Evolutionary conservation across 2,797 vertebrate genomes (phyloP).

Genomic region (Discoglossus pictus): DNA sequence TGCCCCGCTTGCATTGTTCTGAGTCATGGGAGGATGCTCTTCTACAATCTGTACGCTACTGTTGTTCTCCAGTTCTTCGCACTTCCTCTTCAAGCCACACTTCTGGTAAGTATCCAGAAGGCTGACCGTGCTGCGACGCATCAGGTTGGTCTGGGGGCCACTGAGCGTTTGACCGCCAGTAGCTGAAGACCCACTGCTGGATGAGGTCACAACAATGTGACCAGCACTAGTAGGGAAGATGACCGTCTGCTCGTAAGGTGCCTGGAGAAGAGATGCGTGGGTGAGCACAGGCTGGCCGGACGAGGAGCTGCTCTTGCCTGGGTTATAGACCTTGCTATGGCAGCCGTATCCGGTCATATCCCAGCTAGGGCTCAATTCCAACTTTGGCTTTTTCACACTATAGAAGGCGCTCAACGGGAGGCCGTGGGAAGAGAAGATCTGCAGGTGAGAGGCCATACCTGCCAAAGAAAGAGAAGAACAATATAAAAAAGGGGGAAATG

Average conservation of each 20-base stretch:
- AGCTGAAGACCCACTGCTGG: constrained; percentile 84
- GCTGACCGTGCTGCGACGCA: constrained; percentile 96
- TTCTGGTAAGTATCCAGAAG: constrained; percentile 98
- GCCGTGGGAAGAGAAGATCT: constrained; percentile 96
- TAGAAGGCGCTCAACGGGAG: constrained; percentile 99
- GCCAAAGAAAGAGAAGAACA: constrained; percentile 47
- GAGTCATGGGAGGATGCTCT: constrained; percentile 92
- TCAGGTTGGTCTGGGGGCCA: constrained; percentile 87
- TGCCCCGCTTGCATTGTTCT: constrained; percentile 87
- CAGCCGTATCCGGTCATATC: constrained; percentile 99
- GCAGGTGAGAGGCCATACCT: constrained; percentile 99
- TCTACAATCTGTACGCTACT: constrained; percentile 96
- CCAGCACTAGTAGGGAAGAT: constrained; percentile 90
- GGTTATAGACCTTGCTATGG: constrained; percentile 92
- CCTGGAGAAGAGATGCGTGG: constrained; percentile 75
- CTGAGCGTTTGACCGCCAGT: constrained; percentile 78
- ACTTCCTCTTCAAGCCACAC: constrained; percentile 98
- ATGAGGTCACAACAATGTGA: constrained; percentile 92
- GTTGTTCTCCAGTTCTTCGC: constrained; percentile 93
- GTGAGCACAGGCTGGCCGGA: constrained; percentile 82
- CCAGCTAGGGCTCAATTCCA: constrained; percentile 95
- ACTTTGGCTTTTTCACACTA: constrained; percentile 99
- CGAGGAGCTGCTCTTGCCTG: constrained; percentile 88
- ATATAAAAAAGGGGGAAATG: too few relatives aligned
- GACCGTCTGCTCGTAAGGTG: constrained; percentile 94